These are phyloP conservation scores for Plagodis pulveraria DNA, from an alignment of 2,888 invertebrate species.

Conservation along the genomic window DNA sequence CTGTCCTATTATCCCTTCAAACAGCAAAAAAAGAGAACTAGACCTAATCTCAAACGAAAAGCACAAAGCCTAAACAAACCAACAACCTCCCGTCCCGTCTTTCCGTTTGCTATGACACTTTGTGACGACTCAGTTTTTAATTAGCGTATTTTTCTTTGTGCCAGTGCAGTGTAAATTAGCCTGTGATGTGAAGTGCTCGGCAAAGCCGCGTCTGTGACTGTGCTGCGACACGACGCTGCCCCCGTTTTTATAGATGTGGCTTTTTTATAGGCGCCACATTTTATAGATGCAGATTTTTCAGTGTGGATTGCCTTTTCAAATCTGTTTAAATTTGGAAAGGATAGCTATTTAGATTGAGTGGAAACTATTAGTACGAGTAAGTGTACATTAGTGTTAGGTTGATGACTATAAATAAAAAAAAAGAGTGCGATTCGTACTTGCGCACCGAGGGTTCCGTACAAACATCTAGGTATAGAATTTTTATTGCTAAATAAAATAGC, in stretches of 20 bases:
- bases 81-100: conserved; percentile 41
- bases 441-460: too few species aligned
- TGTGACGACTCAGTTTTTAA: conserved; percentile 81
- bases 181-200: conserved; percentile 67
- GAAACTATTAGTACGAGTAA: too few species aligned
- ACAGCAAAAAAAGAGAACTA: conserved; percentile 13
- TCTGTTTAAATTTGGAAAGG: too few species aligned
- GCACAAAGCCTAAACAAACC: conserved; percentile 46
- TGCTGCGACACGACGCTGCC: conserved; percentile 6
- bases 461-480: too few species aligned
- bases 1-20: conserved; percentile 2
- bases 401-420: too few species aligned
- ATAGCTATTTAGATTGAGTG: too few species aligned
- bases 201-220: conserved; percentile 28
- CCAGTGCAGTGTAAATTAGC: conserved; percentile 74
- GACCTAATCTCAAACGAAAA: conserved; percentile 46
- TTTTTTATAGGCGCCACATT: conserved; percentile 7
- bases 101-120: conserved; percentile 72
- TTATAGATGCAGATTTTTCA: conserved; percentile 13
- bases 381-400: too few species aligned
- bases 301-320: conserved; percentile 10
- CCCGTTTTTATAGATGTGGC: conserved; percentile 19
- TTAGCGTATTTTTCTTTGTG: conserved; percentile 82
- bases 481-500: too few species aligned
- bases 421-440: too few species aligned